Evolutionary conservation across 2,113 vertebrate genomes (phyloP).

Genomic region (Microtus richardsoni): DNA sequence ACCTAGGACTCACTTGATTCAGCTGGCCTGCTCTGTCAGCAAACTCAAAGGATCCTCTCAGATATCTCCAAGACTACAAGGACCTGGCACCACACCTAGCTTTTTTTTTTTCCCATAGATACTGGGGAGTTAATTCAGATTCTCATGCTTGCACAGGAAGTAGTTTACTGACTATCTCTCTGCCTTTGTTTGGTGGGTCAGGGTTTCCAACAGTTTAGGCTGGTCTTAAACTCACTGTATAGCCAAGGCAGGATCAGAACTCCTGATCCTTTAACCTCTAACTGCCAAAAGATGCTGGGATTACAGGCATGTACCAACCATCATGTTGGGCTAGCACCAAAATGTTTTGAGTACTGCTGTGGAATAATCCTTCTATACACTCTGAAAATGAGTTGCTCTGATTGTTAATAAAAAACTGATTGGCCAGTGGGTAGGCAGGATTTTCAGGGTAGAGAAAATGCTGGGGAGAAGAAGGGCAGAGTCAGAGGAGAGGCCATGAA

Average conservation of each 20-base stretch:
- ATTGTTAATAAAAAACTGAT: neutral
- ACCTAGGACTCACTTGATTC: neutral
- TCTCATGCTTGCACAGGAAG: neutral
- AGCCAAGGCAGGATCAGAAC: neutral
- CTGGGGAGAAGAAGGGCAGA: neutral
- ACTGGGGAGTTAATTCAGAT: neutral
- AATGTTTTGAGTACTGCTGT: neutral
- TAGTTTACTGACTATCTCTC: neutral
- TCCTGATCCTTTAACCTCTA: neutral
- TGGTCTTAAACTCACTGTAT: neutral
- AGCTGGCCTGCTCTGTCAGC: neutral
- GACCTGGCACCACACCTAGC: neutral
- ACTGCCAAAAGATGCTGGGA: neutral
- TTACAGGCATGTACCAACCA: neutral
- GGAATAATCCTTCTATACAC: neutral
- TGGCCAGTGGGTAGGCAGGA: neutral
- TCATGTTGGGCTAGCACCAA: neutral
- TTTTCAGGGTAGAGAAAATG: neutral
- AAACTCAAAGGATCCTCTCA: neutral
- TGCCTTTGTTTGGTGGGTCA: neutral
- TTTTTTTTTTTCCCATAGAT: neutral
- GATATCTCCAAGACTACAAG: neutral
- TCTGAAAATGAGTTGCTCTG: neutral
- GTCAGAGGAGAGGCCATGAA: neutral
- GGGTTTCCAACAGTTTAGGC: neutral